Conservation (phyloP, 2,888 invertebrate genomes). For the Embidobia sp. region DNA sequence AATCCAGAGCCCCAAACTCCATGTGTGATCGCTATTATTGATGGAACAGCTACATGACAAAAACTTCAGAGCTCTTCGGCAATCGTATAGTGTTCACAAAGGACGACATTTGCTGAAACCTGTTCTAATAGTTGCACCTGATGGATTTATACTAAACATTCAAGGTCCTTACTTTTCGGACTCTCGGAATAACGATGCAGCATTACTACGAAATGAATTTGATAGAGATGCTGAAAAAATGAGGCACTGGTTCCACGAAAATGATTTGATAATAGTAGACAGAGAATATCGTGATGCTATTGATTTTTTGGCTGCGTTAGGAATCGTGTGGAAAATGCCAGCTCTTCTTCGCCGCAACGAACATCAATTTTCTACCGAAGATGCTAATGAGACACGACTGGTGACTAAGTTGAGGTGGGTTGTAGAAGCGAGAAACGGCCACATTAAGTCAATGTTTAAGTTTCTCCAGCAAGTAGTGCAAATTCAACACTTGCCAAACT, state of each 20-base stretch:
- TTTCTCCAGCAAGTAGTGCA: slow-evolving; percentile 9
- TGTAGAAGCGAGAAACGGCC: slow-evolving; percentile 64
- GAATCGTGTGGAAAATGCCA: slow-evolving; percentile 30
- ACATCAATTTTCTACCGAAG: slow-evolving; percentile 58
- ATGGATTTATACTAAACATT: slow-evolving; percentile 10
- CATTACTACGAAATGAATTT: slow-evolving; percentile 22
- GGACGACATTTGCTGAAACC: slow-evolving; percentile 1
- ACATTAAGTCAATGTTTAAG: slow-evolving; percentile 62
- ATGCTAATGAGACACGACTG: slow-evolving; percentile 64
- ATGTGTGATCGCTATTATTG: slow-evolving; percentile 35
- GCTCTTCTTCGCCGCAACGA: slow-evolving; percentile 23
- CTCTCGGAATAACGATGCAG: slow-evolving; percentile 25
- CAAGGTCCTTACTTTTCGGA: slow-evolving; percentile 7
- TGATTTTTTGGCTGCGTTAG: slow-evolving; percentile 15
- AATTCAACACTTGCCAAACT: slow-evolving; percentile 9
- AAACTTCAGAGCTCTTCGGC: slow-evolving; percentile 1
- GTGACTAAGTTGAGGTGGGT: slow-evolving; percentile 65
- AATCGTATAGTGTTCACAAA: neutral
- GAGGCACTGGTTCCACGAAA: slow-evolving; percentile 19
- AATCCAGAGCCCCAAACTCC: slow-evolving; percentile 48
- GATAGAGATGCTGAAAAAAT: slow-evolving; percentile 28
- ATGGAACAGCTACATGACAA: slow-evolving; percentile 55
- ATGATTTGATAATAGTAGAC: slow-evolving; percentile 45
- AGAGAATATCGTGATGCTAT: slow-evolving; percentile 30
- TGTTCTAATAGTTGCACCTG: slow-evolving; percentile 1